Evolutionary conservation across 2,797 vertebrate species (phyloP).

Genomic region (Kryptolebias ocellatus): DNA sequence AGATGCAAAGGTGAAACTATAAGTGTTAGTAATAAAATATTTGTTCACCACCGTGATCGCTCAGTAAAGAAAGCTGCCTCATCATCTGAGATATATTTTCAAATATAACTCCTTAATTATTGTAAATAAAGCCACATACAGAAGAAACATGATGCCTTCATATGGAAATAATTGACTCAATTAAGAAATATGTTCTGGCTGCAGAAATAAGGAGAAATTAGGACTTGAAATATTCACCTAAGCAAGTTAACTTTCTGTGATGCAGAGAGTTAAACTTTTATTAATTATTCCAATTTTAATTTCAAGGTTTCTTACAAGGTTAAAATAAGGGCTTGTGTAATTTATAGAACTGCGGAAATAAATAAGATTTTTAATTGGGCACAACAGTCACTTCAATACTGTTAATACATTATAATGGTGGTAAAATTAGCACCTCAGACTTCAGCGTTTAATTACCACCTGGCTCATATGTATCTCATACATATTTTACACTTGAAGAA

Average conservation of each 20-base stretch:
- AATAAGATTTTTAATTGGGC: not conserved
- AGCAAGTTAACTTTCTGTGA: not conserved
- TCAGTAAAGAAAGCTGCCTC: not conserved
- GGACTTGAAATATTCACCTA: slow-evolving; percentile 8
- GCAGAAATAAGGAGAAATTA: slow-evolving; percentile 9
- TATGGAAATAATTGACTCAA: slow-evolving; percentile 40
- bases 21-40: slow-evolving; percentile 63
- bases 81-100: slow-evolving; percentile 46
- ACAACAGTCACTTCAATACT: not conserved
- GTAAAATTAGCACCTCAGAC: slow-evolving; percentile 3
- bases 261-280: not conserved
- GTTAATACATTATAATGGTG: not conserved
- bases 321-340: slow-evolving; percentile 4
- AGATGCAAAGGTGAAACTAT: slow-evolving; percentile 63
- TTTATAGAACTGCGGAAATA: slow-evolving; percentile 26
- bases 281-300: not conserved
- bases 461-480: not conserved
- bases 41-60: slow-evolving; percentile 43
- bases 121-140: slow-evolving; percentile 57
- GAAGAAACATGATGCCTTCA: slow-evolving; percentile 11
- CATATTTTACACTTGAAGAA: no score
- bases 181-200: slow-evolving; percentile 3
- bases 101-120: slow-evolving; percentile 48
- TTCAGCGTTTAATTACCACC: not conserved
- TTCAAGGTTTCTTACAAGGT: slow-evolving; percentile 3